Conservation (phyloP, 2,113 vertebrate genomes). For the Montifringilla adamsi region DNA sequence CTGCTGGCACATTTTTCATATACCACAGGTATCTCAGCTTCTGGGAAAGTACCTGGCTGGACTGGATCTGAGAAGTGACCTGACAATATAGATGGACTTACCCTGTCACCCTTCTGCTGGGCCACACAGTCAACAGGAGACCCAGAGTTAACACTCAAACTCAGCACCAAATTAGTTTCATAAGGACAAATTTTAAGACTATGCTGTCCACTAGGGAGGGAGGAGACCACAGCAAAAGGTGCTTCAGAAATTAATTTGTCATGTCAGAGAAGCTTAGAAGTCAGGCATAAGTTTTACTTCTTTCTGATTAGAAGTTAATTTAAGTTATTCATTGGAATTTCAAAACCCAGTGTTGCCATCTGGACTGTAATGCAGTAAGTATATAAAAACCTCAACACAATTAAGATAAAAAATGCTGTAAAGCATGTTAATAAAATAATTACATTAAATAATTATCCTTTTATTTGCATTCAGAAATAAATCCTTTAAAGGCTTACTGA, state of each 20-base stretch:
- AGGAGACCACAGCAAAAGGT: background rate
- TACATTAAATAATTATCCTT: background rate
- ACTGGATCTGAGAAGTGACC: background rate
- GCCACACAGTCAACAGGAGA: background rate
- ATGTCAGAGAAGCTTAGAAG: background rate
- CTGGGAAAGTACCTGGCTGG: background rate
- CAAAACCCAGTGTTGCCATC: background rate
- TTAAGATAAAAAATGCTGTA: background rate
- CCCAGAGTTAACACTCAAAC: background rate
- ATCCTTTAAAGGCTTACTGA: constrained; percentile 9
- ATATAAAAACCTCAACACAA: background rate
- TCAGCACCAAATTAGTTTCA: background rate
- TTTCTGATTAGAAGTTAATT: background rate
- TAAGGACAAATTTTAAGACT: background rate
- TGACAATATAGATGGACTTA: background rate
- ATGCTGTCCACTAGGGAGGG: background rate
- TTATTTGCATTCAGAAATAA: background rate
- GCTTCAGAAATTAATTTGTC: background rate
- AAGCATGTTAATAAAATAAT: background rate
- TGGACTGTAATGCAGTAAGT: background rate
- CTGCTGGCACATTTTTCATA: background rate
- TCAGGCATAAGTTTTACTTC: background rate
- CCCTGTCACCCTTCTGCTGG: background rate
- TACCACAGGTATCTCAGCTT: background rate
- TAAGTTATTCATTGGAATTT: background rate